Percentiles rank a stretch among this genome's conserved stretches.
These are phyloP conservation scores for Ptycholaimellus sp. DNA, from an alignment of 2,888 invertebrate genomes.

Conservation along the genomic window DNA sequence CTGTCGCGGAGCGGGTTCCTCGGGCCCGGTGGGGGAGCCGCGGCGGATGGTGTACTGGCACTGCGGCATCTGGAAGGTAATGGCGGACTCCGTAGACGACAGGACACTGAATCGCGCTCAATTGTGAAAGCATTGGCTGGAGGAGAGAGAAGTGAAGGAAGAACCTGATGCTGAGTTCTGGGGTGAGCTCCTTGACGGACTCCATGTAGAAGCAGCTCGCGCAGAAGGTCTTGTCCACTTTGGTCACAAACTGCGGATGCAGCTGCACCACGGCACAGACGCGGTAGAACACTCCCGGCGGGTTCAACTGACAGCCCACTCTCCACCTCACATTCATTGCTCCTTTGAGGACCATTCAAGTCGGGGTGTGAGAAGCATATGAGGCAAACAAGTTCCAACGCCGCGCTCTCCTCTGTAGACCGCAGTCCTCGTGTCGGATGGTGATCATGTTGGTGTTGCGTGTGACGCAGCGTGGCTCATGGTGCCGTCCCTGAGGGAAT, in stretches of 20 bases:
- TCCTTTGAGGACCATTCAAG: neutral
- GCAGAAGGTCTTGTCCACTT: slow-evolving; percentile 22
- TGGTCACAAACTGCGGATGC: slow-evolving; percentile 24
- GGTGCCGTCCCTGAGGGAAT: slow-evolving; percentile 3
- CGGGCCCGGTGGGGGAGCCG: slow-evolving; percentile 16
- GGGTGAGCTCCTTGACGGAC: slow-evolving; percentile 17
- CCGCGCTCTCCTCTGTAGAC: slow-evolving; percentile 1
- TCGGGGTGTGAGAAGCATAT: neutral
- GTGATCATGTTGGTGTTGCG: slow-evolving; percentile 3
- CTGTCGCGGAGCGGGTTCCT: slow-evolving; percentile 18
- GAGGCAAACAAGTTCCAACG: neutral
- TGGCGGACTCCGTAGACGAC: slow-evolving; percentile 1
- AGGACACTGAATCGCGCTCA: neutral
- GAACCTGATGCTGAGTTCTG: slow-evolving; percentile 16
- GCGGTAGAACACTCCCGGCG: slow-evolving; percentile 17
- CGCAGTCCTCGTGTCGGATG: slow-evolving; percentile 2
- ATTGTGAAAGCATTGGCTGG: neutral
- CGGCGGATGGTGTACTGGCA: slow-evolving; percentile 2
- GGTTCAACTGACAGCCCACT: slow-evolving; percentile 15
- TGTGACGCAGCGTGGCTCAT: slow-evolving; percentile 3
- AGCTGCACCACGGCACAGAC: slow-evolving; percentile 21
- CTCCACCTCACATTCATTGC: neutral
- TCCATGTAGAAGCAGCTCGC: slow-evolving; percentile 24
- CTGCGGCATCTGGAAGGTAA: slow-evolving; percentile 1
- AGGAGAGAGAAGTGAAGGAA: neutral